Evolutionary conservation across 2,888 invertebrate genomes (phyloP).

Genomic region (Odontocolon sp.): DNA sequence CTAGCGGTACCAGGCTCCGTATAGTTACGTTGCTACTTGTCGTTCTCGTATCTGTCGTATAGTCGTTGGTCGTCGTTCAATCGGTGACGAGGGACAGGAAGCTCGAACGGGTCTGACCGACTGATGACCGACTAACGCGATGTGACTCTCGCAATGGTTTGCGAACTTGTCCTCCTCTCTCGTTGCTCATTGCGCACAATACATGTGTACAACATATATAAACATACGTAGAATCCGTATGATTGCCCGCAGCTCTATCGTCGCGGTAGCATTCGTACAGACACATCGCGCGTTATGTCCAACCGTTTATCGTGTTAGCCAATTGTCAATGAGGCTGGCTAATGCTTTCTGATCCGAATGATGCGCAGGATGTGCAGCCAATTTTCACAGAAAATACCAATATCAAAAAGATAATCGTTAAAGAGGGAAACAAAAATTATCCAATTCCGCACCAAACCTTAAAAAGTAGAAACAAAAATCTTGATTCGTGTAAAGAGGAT

Average conservation of each 20-base stretch:
- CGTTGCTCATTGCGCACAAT: neutral
- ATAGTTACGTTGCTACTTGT: slow-evolving; percentile 9
- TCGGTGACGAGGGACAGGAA: slow-evolving; percentile 46
- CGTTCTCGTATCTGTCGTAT: neutral
- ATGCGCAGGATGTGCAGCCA: too few relatives aligned
- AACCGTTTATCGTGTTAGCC: slow-evolving; percentile 70
- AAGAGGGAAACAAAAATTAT: too few relatives aligned
- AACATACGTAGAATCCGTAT: too few relatives aligned
- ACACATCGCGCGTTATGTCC: slow-evolving; percentile 68
- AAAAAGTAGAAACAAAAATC: too few relatives aligned
- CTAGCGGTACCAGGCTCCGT: slow-evolving; percentile 71
- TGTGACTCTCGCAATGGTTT: neutral
- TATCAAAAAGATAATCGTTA: too few relatives aligned
- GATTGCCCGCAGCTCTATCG: neutral
- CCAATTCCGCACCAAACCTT: too few relatives aligned
- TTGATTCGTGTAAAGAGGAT: too few relatives aligned
- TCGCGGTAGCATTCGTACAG: slow-evolving; percentile 61
- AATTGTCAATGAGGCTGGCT: slow-evolving; percentile 60
- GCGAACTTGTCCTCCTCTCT: slow-evolving; percentile 39
- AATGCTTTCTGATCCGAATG: neutral
- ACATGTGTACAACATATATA: neutral
- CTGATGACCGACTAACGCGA: slow-evolving; percentile 17
- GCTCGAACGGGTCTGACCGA: slow-evolving; percentile 3
- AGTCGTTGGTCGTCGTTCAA: slow-evolving; percentile 26
- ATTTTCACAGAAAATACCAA: neutral